Evolutionary conservation across 1,140 invertebrate species (phyloP), one percentile per base, ranked within the genome.

Genomic region (Pygmarrhopalites habei): DNA sequence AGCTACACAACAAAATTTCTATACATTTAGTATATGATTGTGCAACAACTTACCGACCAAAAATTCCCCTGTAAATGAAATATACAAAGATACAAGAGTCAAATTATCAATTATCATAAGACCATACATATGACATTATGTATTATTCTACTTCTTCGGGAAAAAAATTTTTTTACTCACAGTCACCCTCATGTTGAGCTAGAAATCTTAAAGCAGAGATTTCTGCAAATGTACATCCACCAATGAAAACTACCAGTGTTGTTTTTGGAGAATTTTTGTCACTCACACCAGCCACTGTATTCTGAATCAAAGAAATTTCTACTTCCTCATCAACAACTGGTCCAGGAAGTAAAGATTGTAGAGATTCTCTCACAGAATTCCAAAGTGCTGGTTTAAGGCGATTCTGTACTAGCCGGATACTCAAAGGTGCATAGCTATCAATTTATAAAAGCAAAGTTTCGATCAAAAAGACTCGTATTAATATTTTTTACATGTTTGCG

Each of bases 181-280:
- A 58, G 19, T 69, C 60, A 69, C 96, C 92, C 78, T 95, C 92
- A 76, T 92, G 86, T 72, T 92, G 88, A 7, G 92, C 89, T 4
- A 98, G 79, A 75, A 92, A 95, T 66, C 95, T 80, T 1, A 98
- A 76, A 0, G 93, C 92, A 1, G 94, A 91, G 71, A 98, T 83
- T 75, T 98, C 95, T 2, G 93, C 89, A 79, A 88, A 96, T 0
- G 95, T 98, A 74, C 93, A 94, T 2, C 95, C 95, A 14, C 95
- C 95, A 23, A 98, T 85, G 74, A 97, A 96, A 74, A 95, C 92
- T 0, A 98, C 90, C 4, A 98, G 75, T n/a, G 94, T 86, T 1
- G 93, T 84, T 72, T 83, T 83, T 0, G 86, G 82, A 49, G 81
- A 81, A 64, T 90, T 86, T 10, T 81, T 80, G 51, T 80, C 78